Base-by-base conservation (phyloP, 2,888 invertebrate genomes). In the Agrotis clavis region DNA sequence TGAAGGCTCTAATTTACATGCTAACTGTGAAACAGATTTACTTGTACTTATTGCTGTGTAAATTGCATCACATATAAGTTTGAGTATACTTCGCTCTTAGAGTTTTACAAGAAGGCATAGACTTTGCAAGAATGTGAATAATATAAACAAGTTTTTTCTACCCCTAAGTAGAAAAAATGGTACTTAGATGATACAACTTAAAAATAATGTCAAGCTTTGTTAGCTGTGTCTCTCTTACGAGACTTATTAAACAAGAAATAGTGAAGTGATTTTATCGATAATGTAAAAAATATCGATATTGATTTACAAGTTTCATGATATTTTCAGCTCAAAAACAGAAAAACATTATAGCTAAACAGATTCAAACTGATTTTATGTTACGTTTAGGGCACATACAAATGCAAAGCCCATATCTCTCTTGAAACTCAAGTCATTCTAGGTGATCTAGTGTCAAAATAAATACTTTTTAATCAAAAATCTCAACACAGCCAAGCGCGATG, bases 401-500 rank as follows among this genome's bases (percentile, higher is more conserved):
- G 25, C 13, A 62, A 63, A 21, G 25, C 74, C 4, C 6, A 61
- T 19, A 25, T 35, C 53, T 63, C n/a, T 0, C 5, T 50, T 57
- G 4, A 54, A 41, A 48, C 11, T 25, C 1, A 16, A 57, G 0
- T 13, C 50, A 45, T 71, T 41, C 18, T 72, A 57, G 41, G 41
- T 41, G 41, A 41, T 41, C 41, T 41, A 19, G 59, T 60, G 30
- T 30, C 2, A 16, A 61, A 61, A 77, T 11, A 6, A n/a, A 51
- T 47, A 25, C 18, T 0, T 45, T 53, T 16, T 14, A 60, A 47
- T 73, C 50, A 71, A 79, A 82, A 86, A 88, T 83, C 82, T 84
- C 85, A 84, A 85, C 86, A 87, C 83, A 83, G 51, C 65, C 54
- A 67, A 68, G 67, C 66, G 51, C 72, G 54, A n/a, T 35, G 63